Evolutionary conservation across 2,797 vertebrate species (phyloP).

Genomic region (Arvicola amphibius): DNA sequence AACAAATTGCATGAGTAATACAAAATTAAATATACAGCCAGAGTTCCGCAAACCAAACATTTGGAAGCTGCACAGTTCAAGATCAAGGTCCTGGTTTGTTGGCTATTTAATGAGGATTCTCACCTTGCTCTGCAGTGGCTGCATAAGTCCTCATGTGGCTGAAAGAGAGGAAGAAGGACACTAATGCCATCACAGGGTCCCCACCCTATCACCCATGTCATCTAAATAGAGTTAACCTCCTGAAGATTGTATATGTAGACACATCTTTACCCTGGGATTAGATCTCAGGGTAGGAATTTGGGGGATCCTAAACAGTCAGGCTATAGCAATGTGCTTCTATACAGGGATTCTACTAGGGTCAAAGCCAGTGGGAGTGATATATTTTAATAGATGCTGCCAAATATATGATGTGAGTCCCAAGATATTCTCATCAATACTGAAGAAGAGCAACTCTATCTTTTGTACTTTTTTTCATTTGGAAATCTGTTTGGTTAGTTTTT

Average conservation of each 20-base stretch:
- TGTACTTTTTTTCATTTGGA: background rate
- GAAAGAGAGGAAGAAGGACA: background rate
- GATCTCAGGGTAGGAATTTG: background rate
- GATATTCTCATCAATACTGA: background rate
- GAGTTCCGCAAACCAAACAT: background rate
- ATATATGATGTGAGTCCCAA: background rate
- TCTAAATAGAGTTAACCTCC: background rate
- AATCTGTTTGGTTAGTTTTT: background rate
- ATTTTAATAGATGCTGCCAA: background rate
- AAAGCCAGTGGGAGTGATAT: background rate
- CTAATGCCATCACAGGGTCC: background rate
- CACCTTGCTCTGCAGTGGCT: background rate
- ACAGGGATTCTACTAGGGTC: background rate
- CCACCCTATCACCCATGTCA: background rate
- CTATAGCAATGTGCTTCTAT: background rate
- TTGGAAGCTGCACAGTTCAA: background rate
- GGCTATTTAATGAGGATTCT: background rate
- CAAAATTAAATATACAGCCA: background rate
- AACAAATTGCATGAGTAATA: background rate
- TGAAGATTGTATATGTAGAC: background rate
- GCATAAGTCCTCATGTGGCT: background rate
- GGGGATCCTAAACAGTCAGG: background rate
- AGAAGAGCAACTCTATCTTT: background rate
- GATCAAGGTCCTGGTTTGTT: background rate
- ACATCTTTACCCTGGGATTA: background rate